Conservation (phyloP, 1,140 invertebrate genomes). For the Macrotrachela quadricornifera region DNA sequence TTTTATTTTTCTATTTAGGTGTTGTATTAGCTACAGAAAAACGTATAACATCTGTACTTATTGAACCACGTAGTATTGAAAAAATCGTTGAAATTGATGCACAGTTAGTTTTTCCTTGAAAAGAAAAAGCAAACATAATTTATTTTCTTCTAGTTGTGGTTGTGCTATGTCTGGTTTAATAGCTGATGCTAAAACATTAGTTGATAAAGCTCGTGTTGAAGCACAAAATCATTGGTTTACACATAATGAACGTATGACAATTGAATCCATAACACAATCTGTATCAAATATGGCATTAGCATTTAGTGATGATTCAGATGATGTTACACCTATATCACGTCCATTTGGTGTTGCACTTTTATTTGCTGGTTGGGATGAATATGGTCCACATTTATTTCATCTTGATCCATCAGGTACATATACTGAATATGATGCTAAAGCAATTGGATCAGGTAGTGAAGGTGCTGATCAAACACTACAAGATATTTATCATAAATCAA, state of each 20-base stretch:
- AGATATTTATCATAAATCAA: slow-evolving; percentile 63
- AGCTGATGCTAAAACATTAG: slow-evolving; percentile 82
- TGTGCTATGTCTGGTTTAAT: slow-evolving; percentile 93
- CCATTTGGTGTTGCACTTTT: slow-evolving; percentile 84
- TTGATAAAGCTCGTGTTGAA: slow-evolving; percentile 80
- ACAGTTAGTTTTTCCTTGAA: slow-evolving; percentile 42
- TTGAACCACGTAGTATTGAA: slow-evolving; percentile 85
- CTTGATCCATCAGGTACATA: slow-evolving; percentile 96
- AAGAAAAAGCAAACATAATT: neutral
- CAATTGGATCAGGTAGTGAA: slow-evolving; percentile 95
- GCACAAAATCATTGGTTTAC: slow-evolving; percentile 89
- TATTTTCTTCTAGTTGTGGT: slow-evolving; percentile 27
- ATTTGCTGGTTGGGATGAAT: slow-evolving; percentile 39
- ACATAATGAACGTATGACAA: slow-evolving; percentile 81
- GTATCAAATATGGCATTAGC: slow-evolving; percentile 93
- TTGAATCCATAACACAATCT: slow-evolving; percentile 89
- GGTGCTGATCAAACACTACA: slow-evolving; percentile 90
- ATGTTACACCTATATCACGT: slow-evolving; percentile 75
- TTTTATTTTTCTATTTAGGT: slow-evolving; percentile 10
- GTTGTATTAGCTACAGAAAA: slow-evolving; percentile 93
- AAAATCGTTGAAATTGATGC: slow-evolving; percentile 84
- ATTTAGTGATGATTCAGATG: slow-evolving; percentile 86
- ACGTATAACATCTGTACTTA: slow-evolving; percentile 78
- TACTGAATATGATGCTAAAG: slow-evolving; percentile 90
- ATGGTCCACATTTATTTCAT: slow-evolving; percentile 50